Evolutionary conservation across 1,140 invertebrate genomes (phyloP).

Genomic region (Helicoverpa zea): DNA sequence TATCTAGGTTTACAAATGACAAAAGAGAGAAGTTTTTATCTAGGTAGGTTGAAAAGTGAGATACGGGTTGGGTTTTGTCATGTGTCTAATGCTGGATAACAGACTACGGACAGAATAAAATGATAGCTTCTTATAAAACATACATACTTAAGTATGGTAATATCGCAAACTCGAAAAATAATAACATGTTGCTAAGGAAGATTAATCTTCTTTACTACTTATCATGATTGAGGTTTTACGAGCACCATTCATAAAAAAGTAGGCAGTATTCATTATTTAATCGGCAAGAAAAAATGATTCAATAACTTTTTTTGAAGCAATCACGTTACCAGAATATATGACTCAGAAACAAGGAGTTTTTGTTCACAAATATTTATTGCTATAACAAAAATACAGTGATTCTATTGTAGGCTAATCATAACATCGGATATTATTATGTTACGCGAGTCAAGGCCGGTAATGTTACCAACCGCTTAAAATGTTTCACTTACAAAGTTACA

Average conservation of each 20-base stretch:
- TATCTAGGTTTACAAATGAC: no score
- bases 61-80: no score
- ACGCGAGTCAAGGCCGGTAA: conserved; percentile 28
- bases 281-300: conserved; percentile 20
- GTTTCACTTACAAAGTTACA: conserved; percentile 7
- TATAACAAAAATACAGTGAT: conserved; percentile 28
- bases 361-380: conserved; percentile 26
- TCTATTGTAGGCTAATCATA: conserved; percentile 24
- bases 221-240: neutral
- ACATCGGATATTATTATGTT: conserved; percentile 32
- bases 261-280: neutral
- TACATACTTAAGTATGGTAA: neutral
- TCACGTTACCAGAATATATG: conserved; percentile 5
- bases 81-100: no score
- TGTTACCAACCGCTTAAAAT: conserved; percentile 32
- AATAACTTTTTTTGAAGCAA: conserved; percentile 17
- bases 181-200: neutral
- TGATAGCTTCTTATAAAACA: neutral
- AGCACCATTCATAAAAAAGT: neutral
- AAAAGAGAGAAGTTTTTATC: no score
- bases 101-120: no score
- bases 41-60: no score
- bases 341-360: conserved; percentile 26
- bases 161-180: neutral
- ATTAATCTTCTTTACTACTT: conserved; percentile 13